Base-by-base conservation (phyloP, 2,113 vertebrate genomes). In the Microcebus murinus region DNA sequence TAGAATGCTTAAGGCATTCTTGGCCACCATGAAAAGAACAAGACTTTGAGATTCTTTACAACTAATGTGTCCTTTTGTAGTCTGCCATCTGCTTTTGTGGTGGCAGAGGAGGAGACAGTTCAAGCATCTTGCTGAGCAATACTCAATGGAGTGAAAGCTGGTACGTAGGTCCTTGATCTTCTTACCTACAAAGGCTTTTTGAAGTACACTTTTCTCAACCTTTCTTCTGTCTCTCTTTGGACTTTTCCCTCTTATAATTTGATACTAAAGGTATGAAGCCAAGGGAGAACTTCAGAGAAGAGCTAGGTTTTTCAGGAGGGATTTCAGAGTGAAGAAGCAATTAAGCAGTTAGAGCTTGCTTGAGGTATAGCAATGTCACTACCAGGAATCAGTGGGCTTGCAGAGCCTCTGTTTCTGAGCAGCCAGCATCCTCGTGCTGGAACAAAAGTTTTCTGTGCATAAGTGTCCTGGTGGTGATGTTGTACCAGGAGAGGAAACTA, bases 41-140 rank as follows among this genome's bases (percentile, higher is more conserved):
- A 57, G 96, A 77, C 91, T 97, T 95, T 81, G 50, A 84, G 76
- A 34, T 96, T 97, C 87, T 94, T 96, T 73, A 82, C 73, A 83
- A 59, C 29, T 14, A n/a, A n/a, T 31, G n/a, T 87, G 87, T 77
- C 93, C 87, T 95, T 96, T 90, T 87, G 83, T 95, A 71, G 55
- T 89, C 31, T 73, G 96, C 95, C 89, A 93, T 97, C 95, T 93
- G 92, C 93, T 96, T 96, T 81, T 92, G 91, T 82, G 94, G 87
- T 0, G 1, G 80, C 31, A 23, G 59, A 96, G 82, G 55, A 95
- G 84, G 91, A 92, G 83, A 74, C 1, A 20, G 95, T 96, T 93
- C 97, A 83, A 14, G 87, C 74, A 15, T 71, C 94, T 83, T 77
- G 96, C 91, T 57, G 88, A 96, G 97, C 83, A n/a, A 50, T 31